Evolutionary conservation across 2,888 invertebrate species (phyloP).

Genomic region (Vanessa cardui): DNA sequence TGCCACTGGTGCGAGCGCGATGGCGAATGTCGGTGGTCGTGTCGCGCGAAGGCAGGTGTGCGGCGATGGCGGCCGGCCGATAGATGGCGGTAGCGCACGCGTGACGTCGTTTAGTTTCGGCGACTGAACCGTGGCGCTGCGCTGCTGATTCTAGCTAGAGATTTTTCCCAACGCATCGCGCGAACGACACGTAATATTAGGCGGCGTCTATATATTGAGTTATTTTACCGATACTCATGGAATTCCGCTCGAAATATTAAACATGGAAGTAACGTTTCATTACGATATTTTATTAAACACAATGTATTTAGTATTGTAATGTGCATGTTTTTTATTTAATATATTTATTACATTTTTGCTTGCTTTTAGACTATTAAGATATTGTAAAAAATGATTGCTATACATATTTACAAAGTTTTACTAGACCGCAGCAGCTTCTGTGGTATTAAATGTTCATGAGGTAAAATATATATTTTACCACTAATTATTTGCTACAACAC

Average conservation of each 20-base stretch:
- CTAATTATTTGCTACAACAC: too few relatives aligned
- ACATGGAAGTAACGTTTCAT: neutral
- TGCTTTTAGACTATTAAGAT: too few relatives aligned
- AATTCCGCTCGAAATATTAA: too few relatives aligned
- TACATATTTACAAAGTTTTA: too few relatives aligned
- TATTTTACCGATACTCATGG: neutral
- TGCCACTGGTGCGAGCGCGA: slow-evolving; percentile 79
- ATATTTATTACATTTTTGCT: too few relatives aligned
- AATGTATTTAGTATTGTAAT: too few relatives aligned
- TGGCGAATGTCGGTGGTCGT: slow-evolving; percentile 59
- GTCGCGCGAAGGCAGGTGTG: slow-evolving; percentile 62
- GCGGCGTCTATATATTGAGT: slow-evolving; percentile 56
- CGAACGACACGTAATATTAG: slow-evolving; percentile 63
- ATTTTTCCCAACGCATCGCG: slow-evolving; percentile 79
- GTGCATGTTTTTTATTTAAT: too few relatives aligned
- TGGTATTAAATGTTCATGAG: too few relatives aligned
- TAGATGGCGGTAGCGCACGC: slow-evolving; percentile 72
- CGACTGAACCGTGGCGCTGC: slow-evolving; percentile 78
- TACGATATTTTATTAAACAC: too few relatives aligned
- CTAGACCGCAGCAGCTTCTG: too few relatives aligned
- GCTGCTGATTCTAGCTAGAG: slow-evolving; percentile 78
- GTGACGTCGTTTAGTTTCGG: slow-evolving; percentile 75
- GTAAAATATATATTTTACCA: too few relatives aligned
- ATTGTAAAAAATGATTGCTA: too few relatives aligned
- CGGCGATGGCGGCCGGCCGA: slow-evolving; percentile 53